These are phyloP conservation scores for Orius insidiosus DNA, from an alignment of 1,140 invertebrate species.

Conservation along the genomic window DNA sequence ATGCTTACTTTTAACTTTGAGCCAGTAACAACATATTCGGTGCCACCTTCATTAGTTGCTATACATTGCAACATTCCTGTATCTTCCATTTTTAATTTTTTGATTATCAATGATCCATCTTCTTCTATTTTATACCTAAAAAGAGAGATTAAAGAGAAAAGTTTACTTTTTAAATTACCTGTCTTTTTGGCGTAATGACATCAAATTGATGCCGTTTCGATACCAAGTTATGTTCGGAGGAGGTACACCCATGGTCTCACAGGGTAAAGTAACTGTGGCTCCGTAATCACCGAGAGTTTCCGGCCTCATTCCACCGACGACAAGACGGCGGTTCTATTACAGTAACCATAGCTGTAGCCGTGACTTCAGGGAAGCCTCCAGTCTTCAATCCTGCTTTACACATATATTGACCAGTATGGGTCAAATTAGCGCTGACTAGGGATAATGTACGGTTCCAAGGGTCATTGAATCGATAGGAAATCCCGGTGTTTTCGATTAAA, in stretches of 20 bases:
- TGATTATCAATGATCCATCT: conserved; percentile 67
- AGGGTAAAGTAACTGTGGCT: conserved; percentile 48
- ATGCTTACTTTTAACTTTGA: conserved; percentile 89
- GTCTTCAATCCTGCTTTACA: conserved; percentile 66
- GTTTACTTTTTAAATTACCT: conserved; percentile 12
- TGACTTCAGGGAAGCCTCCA: conserved; percentile 51
- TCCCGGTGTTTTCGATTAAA: conserved; percentile 56
- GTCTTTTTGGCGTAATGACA: conserved; percentile 13
- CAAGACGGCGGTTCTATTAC: conserved; percentile 61
- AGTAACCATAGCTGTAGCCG: conserved; percentile 53
- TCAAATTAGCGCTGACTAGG: conserved; percentile 57
- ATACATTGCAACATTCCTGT: conserved; percentile 93
- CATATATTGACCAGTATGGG: conserved; percentile 67
- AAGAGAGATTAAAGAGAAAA: too few relatives aligned
- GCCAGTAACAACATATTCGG: conserved; percentile 79
- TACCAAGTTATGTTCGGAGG: conserved; percentile 64
- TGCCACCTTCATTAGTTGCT: conserved; percentile 72
- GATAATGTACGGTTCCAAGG: conserved; percentile 76
- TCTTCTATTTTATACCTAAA: conserved; percentile 48
- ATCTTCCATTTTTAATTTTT: conserved; percentile 65
- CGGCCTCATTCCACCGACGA: conserved; percentile 35
- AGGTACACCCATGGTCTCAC: conserved; percentile 59
- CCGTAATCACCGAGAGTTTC: conserved; percentile 69
- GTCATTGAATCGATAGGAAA: conserved; percentile 63
- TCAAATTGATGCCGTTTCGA: conserved; percentile 38